Base-by-base conservation (phyloP, 2,797 vertebrate genomes). In the Cetoscarus ocellatus region DNA sequence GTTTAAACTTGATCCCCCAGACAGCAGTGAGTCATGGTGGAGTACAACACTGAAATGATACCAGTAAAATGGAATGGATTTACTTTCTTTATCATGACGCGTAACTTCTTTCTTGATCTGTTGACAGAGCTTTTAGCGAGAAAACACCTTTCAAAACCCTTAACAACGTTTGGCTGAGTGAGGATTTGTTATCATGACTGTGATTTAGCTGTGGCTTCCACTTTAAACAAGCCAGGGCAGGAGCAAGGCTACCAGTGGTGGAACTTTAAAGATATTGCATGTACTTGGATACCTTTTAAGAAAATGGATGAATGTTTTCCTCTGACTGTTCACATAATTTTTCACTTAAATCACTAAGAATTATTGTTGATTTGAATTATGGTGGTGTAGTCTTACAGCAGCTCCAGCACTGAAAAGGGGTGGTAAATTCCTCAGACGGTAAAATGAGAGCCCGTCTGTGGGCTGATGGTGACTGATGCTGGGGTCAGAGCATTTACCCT, bases 381-480 rank as follows among this genome's bases (percentile, higher is more conserved):
- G 19, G 47, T 11, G 3, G 54, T 58, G 3, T 64, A 57, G 39
- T 51, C 19, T 77, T 76, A 62, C 70, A 81, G 61, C 70, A 67
- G 55, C 61, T 58, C 34, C 7, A 47, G 64, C 27, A 1, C 1
- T 61, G 72, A 77, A 82, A 40, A 47, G 61, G 50, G 38, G n/a
- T 38, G 67, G 65, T 59, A 45, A 51, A 83, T 83, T 79, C 81
- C 73, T 75, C 67, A 83, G 86, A 83, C 73, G 61, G 84, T 89
- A 63, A 87, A 87, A 77, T 71, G 61, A 85, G 84, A 81, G 67
- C 52, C 64, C 73, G 79, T 88, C 81, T 89, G 72, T 86, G 83
- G 63, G 79, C 68, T 85, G 83, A 75, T 67, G 82, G 89, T 91
- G 89, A 92, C 90, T 89, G 85, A 92, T 90, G 84, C 74, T 67